Conservation (phyloP, 2,113 vertebrate species). For the Heptranchias perlo region DNA sequence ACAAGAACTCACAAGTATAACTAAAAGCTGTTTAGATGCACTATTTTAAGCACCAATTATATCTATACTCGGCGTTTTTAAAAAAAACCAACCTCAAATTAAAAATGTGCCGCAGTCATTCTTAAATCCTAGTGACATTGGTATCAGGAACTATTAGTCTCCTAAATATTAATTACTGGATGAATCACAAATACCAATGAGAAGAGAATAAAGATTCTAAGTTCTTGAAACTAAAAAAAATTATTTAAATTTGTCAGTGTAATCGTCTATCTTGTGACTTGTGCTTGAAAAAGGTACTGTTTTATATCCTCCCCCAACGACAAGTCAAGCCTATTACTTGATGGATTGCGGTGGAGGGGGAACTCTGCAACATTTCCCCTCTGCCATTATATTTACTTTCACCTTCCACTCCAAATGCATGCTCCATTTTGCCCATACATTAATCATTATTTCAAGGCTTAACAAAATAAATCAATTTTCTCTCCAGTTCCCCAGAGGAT, state of each 20-base stretch:
- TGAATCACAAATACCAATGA: background rate
- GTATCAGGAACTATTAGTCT: background rate
- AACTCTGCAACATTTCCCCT: background rate
- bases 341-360: background rate
- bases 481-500: background rate
- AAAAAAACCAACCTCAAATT: background rate
- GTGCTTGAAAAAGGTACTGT: background rate
- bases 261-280: background rate
- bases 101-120: background rate
- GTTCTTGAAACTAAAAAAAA: background rate
- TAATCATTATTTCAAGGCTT: background rate
- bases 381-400: too few species aligned
- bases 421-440: background rate
- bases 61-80: background rate
- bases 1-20: background rate
- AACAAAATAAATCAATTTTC: background rate
- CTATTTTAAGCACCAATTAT: conserved; percentile 12
- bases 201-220: background rate
- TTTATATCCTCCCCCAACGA: background rate
- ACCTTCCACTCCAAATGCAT: too few species aligned
- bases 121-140: background rate
- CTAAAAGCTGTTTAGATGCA: background rate
- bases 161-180: background rate
- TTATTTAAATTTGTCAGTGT: background rate
- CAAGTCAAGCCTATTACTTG: background rate